A percentile compares a stretch with the other conserved stretches of the same genome.
Conservation (phyloP, 92 coral and sea anemone species). For the Palythoa caribaeorum region DNA sequence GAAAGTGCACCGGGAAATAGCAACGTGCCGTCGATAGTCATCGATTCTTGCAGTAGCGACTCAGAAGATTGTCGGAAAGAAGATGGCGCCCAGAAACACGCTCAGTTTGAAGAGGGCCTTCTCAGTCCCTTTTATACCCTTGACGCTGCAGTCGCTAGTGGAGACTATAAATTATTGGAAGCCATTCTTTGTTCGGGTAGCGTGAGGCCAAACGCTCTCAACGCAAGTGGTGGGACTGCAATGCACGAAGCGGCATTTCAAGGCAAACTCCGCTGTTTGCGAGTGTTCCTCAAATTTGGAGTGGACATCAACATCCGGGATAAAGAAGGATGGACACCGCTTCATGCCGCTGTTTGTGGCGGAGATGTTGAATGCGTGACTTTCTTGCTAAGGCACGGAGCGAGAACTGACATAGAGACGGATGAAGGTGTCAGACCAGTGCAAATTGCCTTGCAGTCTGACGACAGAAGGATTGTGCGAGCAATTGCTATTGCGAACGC, state of each 20-base stretch:
- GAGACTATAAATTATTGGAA: slow-evolving; percentile 70
- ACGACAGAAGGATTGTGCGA: slow-evolving; percentile 46
- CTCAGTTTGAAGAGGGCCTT: slow-evolving; percentile 54
- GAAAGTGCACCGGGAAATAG: not conserved
- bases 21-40: slow-evolving; percentile 20
- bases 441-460: slow-evolving; percentile 74
- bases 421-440: slow-evolving; percentile 74
- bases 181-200: slow-evolving; percentile 75
- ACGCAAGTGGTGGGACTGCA: slow-evolving; percentile 89
- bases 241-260: slow-evolving; percentile 92
- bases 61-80: not conserved
- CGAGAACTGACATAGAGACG: slow-evolving; percentile 65
- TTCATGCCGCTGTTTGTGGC: slow-evolving; percentile 91
- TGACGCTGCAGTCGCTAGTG: slow-evolving; percentile 86
- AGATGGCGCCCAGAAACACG: not conserved
- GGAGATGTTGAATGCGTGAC: slow-evolving; percentile 76
- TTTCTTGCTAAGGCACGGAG: slow-evolving; percentile 72
- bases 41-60: slow-evolving; percentile 14
- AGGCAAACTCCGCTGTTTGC: slow-evolving; percentile 77
- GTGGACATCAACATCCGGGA: slow-evolving; percentile 73
- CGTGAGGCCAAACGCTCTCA: slow-evolving; percentile 63
- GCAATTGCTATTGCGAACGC: slow-evolving; percentile 33
- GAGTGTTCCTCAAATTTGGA: slow-evolving; percentile 79
- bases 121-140: slow-evolving; percentile 77
- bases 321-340: slow-evolving; percentile 90